phyloP scores from a whole-genome alignment of 2,797 vertebrate genomes.

The Lacerta viridis region DNA sequence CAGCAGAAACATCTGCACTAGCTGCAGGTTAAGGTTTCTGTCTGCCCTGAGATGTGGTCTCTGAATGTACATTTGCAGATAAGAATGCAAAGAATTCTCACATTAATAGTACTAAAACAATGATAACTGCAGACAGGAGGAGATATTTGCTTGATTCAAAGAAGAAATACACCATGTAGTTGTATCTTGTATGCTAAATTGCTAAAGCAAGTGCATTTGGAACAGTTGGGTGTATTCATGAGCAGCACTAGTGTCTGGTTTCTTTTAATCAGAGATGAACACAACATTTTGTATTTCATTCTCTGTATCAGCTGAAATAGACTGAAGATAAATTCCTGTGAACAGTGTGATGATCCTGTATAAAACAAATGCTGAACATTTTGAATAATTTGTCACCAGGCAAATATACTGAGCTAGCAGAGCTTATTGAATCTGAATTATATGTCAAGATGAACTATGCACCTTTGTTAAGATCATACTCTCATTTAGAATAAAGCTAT shows the following conservation, averaged over 20 bases:
- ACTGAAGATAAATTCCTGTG: conserved; percentile 54
- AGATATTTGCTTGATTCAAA: neutral
- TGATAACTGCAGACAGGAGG: neutral
- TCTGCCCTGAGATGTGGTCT: conserved; percentile 46
- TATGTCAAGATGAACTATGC: conserved; percentile 60
- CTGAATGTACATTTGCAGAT: conserved; percentile 51
- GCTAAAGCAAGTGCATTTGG: conserved; percentile 56
- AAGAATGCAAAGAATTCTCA: too few relatives aligned
- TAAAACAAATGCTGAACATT: conserved; percentile 66
- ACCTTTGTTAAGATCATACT: conserved; percentile 58
- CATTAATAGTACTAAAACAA: too few relatives aligned
- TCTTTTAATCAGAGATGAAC: conserved; percentile 62
- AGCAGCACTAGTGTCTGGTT: conserved; percentile 57
- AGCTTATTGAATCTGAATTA: conserved; percentile 65
- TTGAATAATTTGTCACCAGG: conserved; percentile 64
- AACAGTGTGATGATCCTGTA: neutral
- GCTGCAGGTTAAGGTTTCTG: neutral
- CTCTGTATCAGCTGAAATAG: conserved; percentile 49
- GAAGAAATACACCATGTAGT: conserved; percentile 47
- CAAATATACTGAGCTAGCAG: conserved; percentile 48
- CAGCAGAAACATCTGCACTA: neutral
- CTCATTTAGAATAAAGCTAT: conserved; percentile 35
- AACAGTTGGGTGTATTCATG: conserved; percentile 57
- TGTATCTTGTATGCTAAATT: conserved; percentile 34
- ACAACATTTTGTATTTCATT: conserved; percentile 52